Evolutionary conservation across 2,797 vertebrate species (phyloP).

Genomic region (Molossus molossus): DNA sequence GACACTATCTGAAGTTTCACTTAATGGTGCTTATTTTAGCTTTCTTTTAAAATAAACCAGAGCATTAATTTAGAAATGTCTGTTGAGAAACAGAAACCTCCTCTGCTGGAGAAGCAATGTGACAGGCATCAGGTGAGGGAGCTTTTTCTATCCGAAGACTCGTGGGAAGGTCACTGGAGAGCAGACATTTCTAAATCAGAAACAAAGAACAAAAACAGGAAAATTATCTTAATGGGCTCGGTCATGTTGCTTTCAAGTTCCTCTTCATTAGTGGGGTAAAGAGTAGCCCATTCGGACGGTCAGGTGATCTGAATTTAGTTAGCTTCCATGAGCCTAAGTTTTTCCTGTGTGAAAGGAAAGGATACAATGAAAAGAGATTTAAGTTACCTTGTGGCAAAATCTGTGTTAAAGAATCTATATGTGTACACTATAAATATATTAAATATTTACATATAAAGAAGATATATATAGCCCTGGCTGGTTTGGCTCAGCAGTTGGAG

Average conservation of each 20-base stretch:
- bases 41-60: constrained; percentile 64
- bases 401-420: background rate
- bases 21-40: background rate
- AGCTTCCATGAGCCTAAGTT: background rate
- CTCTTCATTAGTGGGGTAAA: background rate
- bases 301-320: background rate
- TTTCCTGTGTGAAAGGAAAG: background rate
- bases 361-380: constrained; percentile 10
- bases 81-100: background rate
- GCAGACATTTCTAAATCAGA: constrained; percentile 47
- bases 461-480: background rate
- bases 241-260: background rate
- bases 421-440: background rate
- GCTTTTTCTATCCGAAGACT: constrained; percentile 38
- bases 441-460: background rate
- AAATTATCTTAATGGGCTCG: background rate
- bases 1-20: constrained; percentile 46
- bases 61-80: background rate
- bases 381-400: background rate
- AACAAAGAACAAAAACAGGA: constrained; percentile 33
- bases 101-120: constrained; percentile 45
- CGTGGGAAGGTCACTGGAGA: background rate
- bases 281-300: background rate
- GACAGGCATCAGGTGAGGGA: background rate
- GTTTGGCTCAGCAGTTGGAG: too few species aligned